A percentile compares a stretch with the other conserved stretches of the same genome.
phyloP scores from a whole-genome alignment of 2,113 vertebrate genomes.

The Oryzias javanicus region DNA sequence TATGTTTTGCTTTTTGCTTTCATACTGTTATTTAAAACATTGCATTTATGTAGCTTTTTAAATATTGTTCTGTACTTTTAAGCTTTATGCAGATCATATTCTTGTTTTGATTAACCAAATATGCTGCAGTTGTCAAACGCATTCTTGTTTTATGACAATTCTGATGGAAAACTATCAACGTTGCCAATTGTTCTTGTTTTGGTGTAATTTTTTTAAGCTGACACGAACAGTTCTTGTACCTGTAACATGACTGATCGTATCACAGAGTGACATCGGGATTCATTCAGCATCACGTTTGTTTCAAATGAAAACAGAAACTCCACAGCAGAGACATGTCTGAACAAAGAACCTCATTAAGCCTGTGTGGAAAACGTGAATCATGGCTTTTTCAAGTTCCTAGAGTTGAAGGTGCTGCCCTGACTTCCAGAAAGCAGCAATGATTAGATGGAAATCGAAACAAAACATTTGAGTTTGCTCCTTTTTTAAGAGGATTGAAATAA shows the following conservation, averaged over 20 bases:
- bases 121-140: not conserved
- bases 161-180: constrained; percentile 15
- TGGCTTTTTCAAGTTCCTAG: not conserved
- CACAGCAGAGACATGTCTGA: not conserved
- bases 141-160: not conserved
- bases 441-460: constrained; percentile 54
- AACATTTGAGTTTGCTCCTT: not conserved
- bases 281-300: constrained; percentile 3
- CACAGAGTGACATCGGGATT: constrained; percentile 1
- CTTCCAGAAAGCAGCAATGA: constrained; percentile 23
- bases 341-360: constrained; percentile 21
- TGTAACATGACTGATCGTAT: constrained; percentile 3
- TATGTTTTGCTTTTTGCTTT: too few species aligned
- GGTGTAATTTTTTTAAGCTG: constrained; percentile 3
- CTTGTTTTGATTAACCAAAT: not conserved
- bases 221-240: not conserved
- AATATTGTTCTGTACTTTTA: too few species aligned
- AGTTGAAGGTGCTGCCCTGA: not conserved
- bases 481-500: too few species aligned
- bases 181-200: constrained; percentile 11
- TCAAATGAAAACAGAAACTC: constrained; percentile 1
- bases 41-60: too few species aligned
- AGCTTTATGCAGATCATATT: too few species aligned
- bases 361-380: constrained; percentile 6
- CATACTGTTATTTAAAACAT: too few species aligned